Evolutionary conservation across 2,888 invertebrate species (phyloP).

Genomic region (Rhamphomyia laevipes): DNA sequence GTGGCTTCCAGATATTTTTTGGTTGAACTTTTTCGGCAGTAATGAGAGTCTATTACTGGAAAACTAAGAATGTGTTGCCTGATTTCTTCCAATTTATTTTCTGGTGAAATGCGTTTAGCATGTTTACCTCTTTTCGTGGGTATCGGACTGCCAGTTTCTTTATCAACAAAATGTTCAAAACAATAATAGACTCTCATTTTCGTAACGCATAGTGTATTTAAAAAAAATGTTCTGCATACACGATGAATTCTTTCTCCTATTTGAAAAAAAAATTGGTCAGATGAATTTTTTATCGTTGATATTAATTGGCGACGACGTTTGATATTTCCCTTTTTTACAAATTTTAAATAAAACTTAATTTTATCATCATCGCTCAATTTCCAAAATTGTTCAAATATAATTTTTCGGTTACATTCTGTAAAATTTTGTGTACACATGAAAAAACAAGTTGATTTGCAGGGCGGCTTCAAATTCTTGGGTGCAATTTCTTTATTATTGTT

Average conservation of each 20-base stretch:
- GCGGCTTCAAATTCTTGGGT: neutral
- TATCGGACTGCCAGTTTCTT: too few relatives aligned
- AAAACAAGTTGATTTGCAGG: neutral
- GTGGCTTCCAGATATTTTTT: slow-evolving; percentile 3
- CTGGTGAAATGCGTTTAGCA: too few relatives aligned
- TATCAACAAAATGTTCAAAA: too few relatives aligned
- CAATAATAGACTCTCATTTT: too few relatives aligned
- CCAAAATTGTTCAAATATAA: neutral
- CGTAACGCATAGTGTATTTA: too few relatives aligned
- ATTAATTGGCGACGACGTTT: neutral
- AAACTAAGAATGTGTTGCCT: neutral
- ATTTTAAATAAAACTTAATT: neutral
- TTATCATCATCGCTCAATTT: neutral
- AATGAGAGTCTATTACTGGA: slow-evolving; percentile 1
- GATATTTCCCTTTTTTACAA: neutral
- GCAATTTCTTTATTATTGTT: neutral
- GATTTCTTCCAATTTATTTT: neutral
- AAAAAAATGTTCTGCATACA: neutral
- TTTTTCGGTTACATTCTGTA: neutral
- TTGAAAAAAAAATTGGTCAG: too few relatives aligned
- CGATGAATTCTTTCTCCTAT: too few relatives aligned
- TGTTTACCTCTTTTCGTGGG: too few relatives aligned
- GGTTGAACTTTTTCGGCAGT: neutral
- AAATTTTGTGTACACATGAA: neutral
- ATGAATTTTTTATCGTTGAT: too few relatives aligned